Percentiles rank a stretch among this genome's conserved stretches.
phyloP scores from a whole-genome alignment of 2,888 invertebrate genomes.

The Tenthredo scrophulariae region DNA sequence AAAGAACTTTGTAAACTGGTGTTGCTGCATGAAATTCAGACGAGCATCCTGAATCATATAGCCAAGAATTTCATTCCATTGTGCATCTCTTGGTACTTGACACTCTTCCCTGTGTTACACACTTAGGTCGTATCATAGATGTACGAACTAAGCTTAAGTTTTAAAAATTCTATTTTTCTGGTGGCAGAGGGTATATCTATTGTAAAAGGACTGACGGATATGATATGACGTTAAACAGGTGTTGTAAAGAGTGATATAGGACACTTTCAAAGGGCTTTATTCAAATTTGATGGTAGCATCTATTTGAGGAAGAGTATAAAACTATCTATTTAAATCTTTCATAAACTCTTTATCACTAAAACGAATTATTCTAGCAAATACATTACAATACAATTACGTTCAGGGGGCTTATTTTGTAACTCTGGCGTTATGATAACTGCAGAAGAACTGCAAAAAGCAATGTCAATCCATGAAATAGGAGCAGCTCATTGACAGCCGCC shows the following conservation, averaged over 20 bases:
- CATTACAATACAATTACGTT: background rate
- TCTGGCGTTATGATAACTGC: too few relatives aligned
- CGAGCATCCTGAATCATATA: conserved; percentile 19
- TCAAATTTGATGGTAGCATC: conserved; percentile 50
- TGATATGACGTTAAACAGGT: conserved; percentile 52
- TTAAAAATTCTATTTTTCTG: conserved; percentile 77
- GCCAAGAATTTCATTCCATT: conserved; percentile 39
- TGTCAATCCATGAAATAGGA: too few relatives aligned
- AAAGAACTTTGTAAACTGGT: conserved; percentile 13
- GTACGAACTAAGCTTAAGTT: conserved; percentile 73
- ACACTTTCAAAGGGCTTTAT: conserved; percentile 58
- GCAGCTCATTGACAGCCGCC: too few relatives aligned
- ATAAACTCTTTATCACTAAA: background rate
- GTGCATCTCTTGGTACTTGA: conserved; percentile 21
- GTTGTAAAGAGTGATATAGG: conserved; percentile 53
- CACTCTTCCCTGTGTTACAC: conserved; percentile 48
- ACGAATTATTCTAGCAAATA: background rate
- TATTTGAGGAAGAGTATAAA: conserved; percentile 24
- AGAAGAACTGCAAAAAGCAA: too few relatives aligned
- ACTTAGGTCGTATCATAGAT: conserved; percentile 50
- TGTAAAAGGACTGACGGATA: conserved; percentile 52
- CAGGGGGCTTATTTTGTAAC: too few relatives aligned
- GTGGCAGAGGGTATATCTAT: conserved; percentile 63
- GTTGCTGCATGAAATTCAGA: background rate
- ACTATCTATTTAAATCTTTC: conserved; percentile 1